Evolutionary conservation across 2,797 vertebrate genomes (phyloP), one percentile per base, ranked within the genome.

Genomic region (Sternarchorhynchus goeldii): DNA sequence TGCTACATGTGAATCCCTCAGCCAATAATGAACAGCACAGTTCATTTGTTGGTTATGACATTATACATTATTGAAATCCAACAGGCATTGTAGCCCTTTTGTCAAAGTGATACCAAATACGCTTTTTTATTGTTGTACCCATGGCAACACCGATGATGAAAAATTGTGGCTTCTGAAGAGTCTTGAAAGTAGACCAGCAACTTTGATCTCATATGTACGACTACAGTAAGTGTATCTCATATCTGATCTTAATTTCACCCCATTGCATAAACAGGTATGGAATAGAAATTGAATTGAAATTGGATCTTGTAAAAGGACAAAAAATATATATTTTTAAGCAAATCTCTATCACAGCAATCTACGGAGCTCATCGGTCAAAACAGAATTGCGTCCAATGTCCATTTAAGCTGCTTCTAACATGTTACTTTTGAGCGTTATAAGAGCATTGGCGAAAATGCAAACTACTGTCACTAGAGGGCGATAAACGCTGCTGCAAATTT

Each of bases 401-500:
- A 50, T 39, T 50, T 36, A 72, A n/a, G n/a, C 5, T 21, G 34
- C 29, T 57, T 62, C 71, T 60, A 6, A 17, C 18, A 5, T 60
- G 34, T 56, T 56, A 56, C 25, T n/a, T 60, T 32, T 45, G 59
- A 63, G 14, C 34, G 69, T 21, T 12, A 76, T 56, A 31, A n/a
- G 57, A 75, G 41, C 59, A 12, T 21, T 65, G 20, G 65, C 77
- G n/a, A 29, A 55, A 69, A 4, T 79, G 17, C 72, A 41, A 1
- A 10, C 34, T 56, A 60, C 53, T 6, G 75, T 87, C 92, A 92
- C 89, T 73, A 85, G 91, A 88, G 86, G 84, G 87, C 62, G 45
- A 59, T 20, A 70, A 72, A 68, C 68, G 1, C 3, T 64, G n/a
- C 75, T 32, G 63, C 41, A 86, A 58, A 53, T 18, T 20, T 39